phyloP scores from a whole-genome alignment of 2,888 invertebrate genomes.

The Mythimna impura region DNA sequence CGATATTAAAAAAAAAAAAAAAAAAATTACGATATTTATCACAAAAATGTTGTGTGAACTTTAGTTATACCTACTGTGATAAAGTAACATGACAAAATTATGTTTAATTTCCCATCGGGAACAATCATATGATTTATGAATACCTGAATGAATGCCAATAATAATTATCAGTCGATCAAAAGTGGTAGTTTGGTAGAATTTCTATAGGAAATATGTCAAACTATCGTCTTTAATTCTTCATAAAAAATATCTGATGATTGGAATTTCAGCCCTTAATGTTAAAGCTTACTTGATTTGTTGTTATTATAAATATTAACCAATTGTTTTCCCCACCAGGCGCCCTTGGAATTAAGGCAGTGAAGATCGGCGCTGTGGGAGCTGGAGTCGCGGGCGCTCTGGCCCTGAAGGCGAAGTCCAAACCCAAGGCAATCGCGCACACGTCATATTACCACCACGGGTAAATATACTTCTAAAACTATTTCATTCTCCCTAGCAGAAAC shows the following conservation, averaged over 20 bases:
- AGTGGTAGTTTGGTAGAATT: too few relatives aligned
- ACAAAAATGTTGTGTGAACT: not conserved
- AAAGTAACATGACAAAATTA: not conserved
- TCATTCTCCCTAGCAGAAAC: not conserved
- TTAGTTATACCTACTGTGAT: not conserved
- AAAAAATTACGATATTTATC: too few relatives aligned
- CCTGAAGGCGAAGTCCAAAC: constrained; percentile 79
- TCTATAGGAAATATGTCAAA: too few relatives aligned
- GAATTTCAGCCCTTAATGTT: not conserved
- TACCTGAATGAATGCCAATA: not conserved
- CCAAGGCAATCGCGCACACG: constrained; percentile 62
- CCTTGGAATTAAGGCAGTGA: constrained; percentile 84
- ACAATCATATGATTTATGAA: not conserved
- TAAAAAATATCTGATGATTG: too few relatives aligned
- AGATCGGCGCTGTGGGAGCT: constrained; percentile 78
- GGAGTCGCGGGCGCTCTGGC: constrained; percentile 83
- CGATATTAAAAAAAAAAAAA: not conserved
- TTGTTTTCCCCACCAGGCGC: constrained; percentile 69
- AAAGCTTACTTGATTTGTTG: too few relatives aligned
- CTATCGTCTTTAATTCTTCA: too few relatives aligned
- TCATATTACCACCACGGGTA: constrained; percentile 60
- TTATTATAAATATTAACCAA: not conserved
- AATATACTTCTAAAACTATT: constrained; percentile 11
- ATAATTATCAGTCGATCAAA: too few relatives aligned
- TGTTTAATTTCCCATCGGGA: not conserved